Evolutionary conservation across 92 coral and sea anemone genomes (phyloP), one percentile per base, ranked within the genome.

Genomic region (Metridium senile): DNA sequence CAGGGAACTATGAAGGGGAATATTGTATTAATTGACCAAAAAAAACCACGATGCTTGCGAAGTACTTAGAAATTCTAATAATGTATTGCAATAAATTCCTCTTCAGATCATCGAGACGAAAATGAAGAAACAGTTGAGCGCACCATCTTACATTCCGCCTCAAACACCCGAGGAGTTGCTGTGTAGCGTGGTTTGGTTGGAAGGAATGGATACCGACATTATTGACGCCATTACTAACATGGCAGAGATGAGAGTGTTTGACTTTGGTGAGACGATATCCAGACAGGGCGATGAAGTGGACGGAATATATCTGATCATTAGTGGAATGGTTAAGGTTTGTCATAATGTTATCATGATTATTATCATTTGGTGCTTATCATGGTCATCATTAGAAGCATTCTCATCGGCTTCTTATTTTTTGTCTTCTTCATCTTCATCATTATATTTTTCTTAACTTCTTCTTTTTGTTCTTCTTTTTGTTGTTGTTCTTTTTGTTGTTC

Each of bases 281-380:
- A 77, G 90, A 58, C 99, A 95, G 75, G 99, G 99, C 2, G 97
- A 95, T 64, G 89, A 92, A 31, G 88, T 85, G 27, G 93, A 88
- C 18, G 99, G 97, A 30, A 87, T 95, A 65, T 92, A 95, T 74
- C 83, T 95, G 29, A 92, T 95, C 27, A 76, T 95, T 31, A 78
- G 91, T 58, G 99, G 99, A 9, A 93, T 95, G 90, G 92, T 95
- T 33, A 95, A 95, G 97, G 99, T 95, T 85, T 18, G 61, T 33
- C 4, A 54, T 9, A 9, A 16, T 54, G 4, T 54, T 54, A 54
- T 20, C 17, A 17, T 45, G 8, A 45, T 45, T 45, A 45, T 45
- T 45, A 45, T 45, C 17, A 45, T 45, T 45, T n/a, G n/a, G n/a
- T n/a, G n/a, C n/a, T n/a, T n/a, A n/a, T n/a, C n/a, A n/a, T n/a